Base-by-base conservation (phyloP, 2,113 vertebrate genomes). In the Suricata suricatta region DNA sequence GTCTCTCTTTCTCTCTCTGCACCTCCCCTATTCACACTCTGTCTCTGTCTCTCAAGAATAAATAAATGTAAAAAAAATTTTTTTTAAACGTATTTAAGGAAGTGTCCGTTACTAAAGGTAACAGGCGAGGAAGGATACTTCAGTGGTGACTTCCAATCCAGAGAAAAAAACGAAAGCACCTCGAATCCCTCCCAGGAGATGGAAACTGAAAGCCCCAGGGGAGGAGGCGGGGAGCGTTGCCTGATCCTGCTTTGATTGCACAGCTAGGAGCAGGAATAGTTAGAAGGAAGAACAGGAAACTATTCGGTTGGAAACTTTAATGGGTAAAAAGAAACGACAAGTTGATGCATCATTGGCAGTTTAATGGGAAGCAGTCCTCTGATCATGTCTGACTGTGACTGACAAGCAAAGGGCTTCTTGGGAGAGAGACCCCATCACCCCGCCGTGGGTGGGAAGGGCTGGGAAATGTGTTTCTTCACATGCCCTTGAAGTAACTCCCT, bases 121-220 rank as follows among this genome's bases (percentile, higher is more conserved):
- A 57, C 84, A 47, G 3, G 5, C 19, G 25, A 83, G 60, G 27
- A 5, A 77, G 33, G 86, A 5, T 2, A 12, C 13, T 1, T 10
- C 6, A 14, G 31, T 1, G 23, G n/a, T 1, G 21, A 80, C 35
- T 8, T 17, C 8, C 23, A 19, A 33, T 11, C 44, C 3, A 54
- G 29, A 38, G 33, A 35, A 44, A n/a, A n/a, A 7, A 7, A 6
- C 0, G 35, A 17, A 27, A 15, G 25, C 0, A 0, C 25, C 82
- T 13, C 35, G 11, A 3, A 13, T 38, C 25, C 81, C 52, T 71
- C 41, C 71, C 0, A 2, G 74, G 44, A 79, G 38, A n/a, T 3
- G 33, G 76, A 31, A 16, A 52, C 0, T 4, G 79, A 23, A 21
- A 44, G 15, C 21, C 25, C 21, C 63, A 13, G 35, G n/a, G 41